Conservation (phyloP, 2,797 vertebrate genomes). For the Pogoniulus pusillus region DNA sequence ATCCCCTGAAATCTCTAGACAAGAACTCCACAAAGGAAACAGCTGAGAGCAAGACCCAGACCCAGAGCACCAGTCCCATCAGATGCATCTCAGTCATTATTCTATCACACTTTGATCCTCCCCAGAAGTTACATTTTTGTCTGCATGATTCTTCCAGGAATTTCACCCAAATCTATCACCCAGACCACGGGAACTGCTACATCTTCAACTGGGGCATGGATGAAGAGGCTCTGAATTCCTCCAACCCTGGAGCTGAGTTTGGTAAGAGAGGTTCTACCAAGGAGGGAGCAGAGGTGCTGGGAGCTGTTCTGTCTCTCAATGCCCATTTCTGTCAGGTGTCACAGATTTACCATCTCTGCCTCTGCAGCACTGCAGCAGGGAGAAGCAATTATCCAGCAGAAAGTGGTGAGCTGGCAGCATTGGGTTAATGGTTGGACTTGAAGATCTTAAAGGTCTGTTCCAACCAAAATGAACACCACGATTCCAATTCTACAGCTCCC, state of each 20-base stretch:
- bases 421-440: too few species aligned
- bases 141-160: conserved; percentile 70
- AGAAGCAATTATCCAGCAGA: neutral
- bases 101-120: neutral
- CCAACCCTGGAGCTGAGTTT: conserved; percentile 80
- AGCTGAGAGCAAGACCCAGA: neutral
- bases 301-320: too few species aligned
- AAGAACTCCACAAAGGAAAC: neutral
- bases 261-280: conserved; percentile 58
- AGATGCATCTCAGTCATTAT: neutral
- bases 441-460: too few species aligned
- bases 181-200: conserved; percentile 83
- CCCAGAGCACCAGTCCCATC: neutral
- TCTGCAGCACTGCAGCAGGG: neutral
- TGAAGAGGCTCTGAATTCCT: conserved; percentile 69
- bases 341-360: neutral
- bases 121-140: fast-evolving
- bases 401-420: too few species aligned
- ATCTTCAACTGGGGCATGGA: conserved; percentile 84
- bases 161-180: conserved; percentile 80
- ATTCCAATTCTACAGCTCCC: neutral
- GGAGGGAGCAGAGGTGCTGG: neutral
- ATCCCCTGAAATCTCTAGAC: neutral
- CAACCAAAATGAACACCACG: too few species aligned
- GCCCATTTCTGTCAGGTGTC: neutral